Conservation (phyloP, 2,113 vertebrate species). For the Myanophis thanlyinensis region DNA sequence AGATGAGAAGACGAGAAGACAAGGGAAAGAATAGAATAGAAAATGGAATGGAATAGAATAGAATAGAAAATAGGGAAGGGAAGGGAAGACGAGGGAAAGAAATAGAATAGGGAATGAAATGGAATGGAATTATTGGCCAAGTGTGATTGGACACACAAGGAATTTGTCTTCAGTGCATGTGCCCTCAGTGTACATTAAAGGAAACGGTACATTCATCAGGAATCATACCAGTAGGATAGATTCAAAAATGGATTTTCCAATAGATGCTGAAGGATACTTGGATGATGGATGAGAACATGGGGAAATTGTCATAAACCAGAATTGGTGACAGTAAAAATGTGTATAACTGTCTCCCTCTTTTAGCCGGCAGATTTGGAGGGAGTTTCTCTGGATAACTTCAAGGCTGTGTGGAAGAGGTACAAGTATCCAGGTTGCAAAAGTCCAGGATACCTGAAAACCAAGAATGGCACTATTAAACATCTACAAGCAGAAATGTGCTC, state of each 20-base stretch:
- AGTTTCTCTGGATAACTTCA: background rate
- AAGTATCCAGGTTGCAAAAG: slow-evolving; percentile 66
- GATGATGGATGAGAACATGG: background rate
- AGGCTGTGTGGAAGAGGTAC: slow-evolving; percentile 35
- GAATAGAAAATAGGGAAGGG: no score
- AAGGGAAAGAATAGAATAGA: no score
- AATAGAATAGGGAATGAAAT: no score
- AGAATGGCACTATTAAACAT: background rate
- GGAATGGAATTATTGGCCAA: no score
- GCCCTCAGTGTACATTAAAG: no score
- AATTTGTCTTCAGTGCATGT: no score
- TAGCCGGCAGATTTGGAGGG: background rate
- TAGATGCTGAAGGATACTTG: background rate
- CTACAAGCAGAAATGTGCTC: background rate
- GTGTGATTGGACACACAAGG: no score
- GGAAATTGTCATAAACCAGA: background rate
- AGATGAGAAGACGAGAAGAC: no score
- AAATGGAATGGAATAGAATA: no score
- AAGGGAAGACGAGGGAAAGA: no score
- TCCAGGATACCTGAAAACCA: slow-evolving; percentile 63
- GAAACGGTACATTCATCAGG: no score
- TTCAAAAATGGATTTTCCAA: background rate
- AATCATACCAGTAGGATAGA: background rate
- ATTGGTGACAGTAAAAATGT: background rate
- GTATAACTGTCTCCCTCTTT: background rate